phyloP scores from a whole-genome alignment of 2,888 invertebrate species.

The Apantesis nais region DNA sequence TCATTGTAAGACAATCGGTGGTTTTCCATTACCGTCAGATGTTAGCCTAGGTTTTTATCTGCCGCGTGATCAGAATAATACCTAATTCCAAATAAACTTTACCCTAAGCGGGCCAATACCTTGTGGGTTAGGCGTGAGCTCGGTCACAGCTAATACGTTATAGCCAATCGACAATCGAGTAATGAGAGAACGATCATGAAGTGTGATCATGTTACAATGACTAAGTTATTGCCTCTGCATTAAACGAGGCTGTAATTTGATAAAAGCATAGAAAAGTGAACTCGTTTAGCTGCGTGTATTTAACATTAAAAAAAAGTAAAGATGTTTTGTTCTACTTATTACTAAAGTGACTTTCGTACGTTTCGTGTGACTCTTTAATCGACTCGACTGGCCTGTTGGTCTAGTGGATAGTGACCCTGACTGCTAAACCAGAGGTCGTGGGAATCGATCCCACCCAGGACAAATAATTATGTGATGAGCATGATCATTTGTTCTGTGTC shows the following conservation, averaged over 20 bases:
- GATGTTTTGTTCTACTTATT: no score
- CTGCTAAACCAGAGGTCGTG: no score
- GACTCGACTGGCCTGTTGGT: no score
- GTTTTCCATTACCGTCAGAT: not conserved
- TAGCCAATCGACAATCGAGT: conserved; percentile 25
- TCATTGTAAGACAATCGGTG: not conserved
- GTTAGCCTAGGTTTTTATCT: not conserved
- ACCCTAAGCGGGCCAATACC: conserved; percentile 2
- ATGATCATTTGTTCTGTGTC: no score
- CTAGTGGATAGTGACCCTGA: no score
- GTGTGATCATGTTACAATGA: conserved; percentile 40
- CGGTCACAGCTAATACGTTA: conserved; percentile 28
- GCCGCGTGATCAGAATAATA: not conserved
- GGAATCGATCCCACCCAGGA: no score
- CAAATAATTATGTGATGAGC: no score
- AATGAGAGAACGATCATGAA: conserved; percentile 42
- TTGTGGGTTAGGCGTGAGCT: conserved; percentile 18
- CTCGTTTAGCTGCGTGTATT: not conserved
- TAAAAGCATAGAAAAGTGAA: conserved; percentile 1
- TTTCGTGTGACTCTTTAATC: no score
- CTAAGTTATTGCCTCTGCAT: conserved; percentile 29
- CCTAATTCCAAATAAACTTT: not conserved
- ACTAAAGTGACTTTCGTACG: no score
- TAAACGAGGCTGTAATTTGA: conserved; percentile 1
- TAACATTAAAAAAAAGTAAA: not conserved